Conservation (phyloP, 2,113 vertebrate species). For the Butorides virescens region DNA sequence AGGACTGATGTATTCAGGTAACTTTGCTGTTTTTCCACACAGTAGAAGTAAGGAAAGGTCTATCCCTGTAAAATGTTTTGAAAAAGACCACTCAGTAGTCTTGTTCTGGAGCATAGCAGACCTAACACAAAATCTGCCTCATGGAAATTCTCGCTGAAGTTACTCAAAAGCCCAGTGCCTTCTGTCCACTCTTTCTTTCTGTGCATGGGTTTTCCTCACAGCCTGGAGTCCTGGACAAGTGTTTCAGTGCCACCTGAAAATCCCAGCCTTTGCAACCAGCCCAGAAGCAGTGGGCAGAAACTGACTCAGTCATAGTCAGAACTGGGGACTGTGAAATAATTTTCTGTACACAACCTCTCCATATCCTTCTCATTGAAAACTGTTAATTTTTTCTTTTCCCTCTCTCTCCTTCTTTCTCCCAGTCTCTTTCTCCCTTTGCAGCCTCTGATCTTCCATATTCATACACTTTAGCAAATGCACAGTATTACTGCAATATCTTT, state of each 20-base stretch:
- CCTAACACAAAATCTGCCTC: not conserved
- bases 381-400: not conserved
- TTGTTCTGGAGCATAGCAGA: not conserved
- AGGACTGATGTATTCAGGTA: not conserved
- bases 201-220: not conserved
- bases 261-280: not conserved
- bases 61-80: not conserved
- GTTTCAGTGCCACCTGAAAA: not conserved
- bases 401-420: not conserved
- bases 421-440: not conserved
- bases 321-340: not conserved
- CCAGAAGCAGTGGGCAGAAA: not conserved
- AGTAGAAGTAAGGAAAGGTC: not conserved
- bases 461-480: not conserved
- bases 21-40: not conserved
- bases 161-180: not conserved
- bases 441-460: not conserved
- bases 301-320: not conserved
- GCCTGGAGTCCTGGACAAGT: not conserved
- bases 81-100: not conserved
- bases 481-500: not conserved
- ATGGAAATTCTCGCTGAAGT: not conserved
- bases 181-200: not conserved
- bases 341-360: not conserved
- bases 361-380: not conserved